Base-by-base conservation (phyloP, 2,888 invertebrate species). In the Erebia epiphron region DNA sequence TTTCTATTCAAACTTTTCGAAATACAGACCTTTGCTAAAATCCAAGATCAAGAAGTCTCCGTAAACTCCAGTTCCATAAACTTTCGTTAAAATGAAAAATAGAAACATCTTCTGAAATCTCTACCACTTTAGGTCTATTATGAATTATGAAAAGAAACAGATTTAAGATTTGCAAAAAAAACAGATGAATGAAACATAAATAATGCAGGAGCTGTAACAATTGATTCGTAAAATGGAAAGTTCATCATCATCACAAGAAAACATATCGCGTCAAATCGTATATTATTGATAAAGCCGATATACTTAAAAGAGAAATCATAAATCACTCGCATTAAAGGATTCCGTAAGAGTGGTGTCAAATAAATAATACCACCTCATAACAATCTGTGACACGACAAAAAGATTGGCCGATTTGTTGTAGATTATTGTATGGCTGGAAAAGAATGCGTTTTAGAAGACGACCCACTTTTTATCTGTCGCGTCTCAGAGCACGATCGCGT, bases 341-440 rank as follows among this genome's bases (percentile, higher is more conserved):
- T 80, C 79, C 83, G 81, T 85, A 84, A 83, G 81, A 81, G 78
- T 78, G 78, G 83, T 82, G 84, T 86, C 87, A 86, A 85, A 85
- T 81, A 83, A 81, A 88, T 87, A 86, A 87, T 84, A 83, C 82
- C 85, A 76, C 82, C 81, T 83, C 82, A 80, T 79, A 84, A 82
- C 79, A 82, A 58, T 69, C 72, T 72, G 71, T 75, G 82, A 79
- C 79, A 83, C 82, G 82, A 84, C 83, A 82, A 80, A 80, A 80
- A 87, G 88, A 86, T 89, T 85, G 88, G 83, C 84, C 82, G 90
- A 90, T 91, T 87, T 88, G 88, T 86, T 81, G 81, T 79, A 83
- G 83, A 88, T 88, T 85, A 86, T 88, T 83, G 87, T 86, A 85
- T 82, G 81, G 82, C 78, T 76, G 77, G 77, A 82, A 86, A 84